Conservation (phyloP, 2,113 vertebrate species). For the Pardalotus punctatus region DNA sequence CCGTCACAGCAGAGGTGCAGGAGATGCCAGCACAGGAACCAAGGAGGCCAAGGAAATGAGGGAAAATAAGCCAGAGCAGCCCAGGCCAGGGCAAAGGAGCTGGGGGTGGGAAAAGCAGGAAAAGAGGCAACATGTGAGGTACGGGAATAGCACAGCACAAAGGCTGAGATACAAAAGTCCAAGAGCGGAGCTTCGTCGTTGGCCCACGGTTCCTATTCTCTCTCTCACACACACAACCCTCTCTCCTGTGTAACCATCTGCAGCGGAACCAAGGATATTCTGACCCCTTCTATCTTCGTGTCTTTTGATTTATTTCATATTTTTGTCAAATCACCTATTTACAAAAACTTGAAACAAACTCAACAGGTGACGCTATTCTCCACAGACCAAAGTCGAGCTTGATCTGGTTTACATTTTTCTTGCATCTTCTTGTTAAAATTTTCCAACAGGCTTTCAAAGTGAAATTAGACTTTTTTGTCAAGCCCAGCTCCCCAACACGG, state of each 20-base stretch:
- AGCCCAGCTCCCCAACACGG: slow-evolving; percentile 45
- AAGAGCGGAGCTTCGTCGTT: background rate
- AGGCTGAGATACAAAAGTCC: background rate
- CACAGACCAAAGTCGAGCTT: slow-evolving; percentile 63
- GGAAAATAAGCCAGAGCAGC: background rate
- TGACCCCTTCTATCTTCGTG: slow-evolving; percentile 45
- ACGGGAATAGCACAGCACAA: slow-evolving; percentile 31
- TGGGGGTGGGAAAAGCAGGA: background rate
- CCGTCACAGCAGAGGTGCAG: background rate
- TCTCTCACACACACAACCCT: background rate
- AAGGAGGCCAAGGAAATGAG: background rate
- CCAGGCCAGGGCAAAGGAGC: background rate
- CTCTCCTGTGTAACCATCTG: slow-evolving; percentile 45
- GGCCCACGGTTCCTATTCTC: slow-evolving; percentile 40
- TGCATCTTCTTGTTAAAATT: slow-evolving; percentile 70
- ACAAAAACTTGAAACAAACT: slow-evolving; percentile 67
- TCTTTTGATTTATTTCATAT: slow-evolving; percentile 65
- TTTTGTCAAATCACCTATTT: slow-evolving; percentile 70
- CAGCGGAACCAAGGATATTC: slow-evolving; percentile 42
- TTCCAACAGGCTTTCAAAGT: slow-evolving; percentile 71
- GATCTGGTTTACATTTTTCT: slow-evolving; percentile 72
- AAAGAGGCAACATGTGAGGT: background rate
- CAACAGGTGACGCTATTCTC: slow-evolving; percentile 65
- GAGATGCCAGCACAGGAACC: background rate
- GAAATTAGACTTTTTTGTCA: slow-evolving; percentile 68